Evolutionary conservation across 2,797 vertebrate genomes (phyloP).

Genomic region (Siniperca scherzeri): DNA sequence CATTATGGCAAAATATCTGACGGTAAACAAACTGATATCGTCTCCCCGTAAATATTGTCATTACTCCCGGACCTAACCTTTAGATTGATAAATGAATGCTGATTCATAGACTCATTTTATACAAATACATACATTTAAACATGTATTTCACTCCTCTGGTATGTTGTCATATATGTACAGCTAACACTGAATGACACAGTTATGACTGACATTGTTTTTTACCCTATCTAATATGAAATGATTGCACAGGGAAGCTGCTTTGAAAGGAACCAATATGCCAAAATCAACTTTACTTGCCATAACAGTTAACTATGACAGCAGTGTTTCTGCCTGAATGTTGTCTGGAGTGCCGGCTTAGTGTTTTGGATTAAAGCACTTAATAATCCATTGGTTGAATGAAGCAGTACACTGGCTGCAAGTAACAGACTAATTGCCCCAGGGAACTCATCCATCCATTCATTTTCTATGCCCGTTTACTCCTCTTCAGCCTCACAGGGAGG

Average conservation of each 20-base stretch:
- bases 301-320: constrained; percentile 33
- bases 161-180: not conserved
- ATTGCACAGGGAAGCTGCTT: constrained; percentile 1
- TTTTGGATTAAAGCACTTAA: constrained; percentile 53
- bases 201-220: not conserved
- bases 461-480: constrained; percentile 32
- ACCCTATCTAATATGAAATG: not conserved
- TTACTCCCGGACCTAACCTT: not conserved
- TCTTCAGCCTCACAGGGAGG: constrained; percentile 34
- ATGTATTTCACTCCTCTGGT: not conserved
- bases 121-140: not conserved
- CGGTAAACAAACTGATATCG: not conserved
- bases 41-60: not conserved
- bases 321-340: constrained; percentile 35
- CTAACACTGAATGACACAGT: not conserved
- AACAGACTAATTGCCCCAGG: constrained; percentile 53
- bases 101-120: not conserved
- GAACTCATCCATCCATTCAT: constrained; percentile 50
- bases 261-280: constrained; percentile 12
- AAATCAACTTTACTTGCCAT: not conserved
- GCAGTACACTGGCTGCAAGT: constrained; percentile 33
- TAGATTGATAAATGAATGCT: not conserved
- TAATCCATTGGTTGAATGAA: constrained; percentile 54
- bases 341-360: constrained; percentile 40
- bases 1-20: not conserved